These are phyloP conservation scores for Pluvialis apricaria DNA, from an alignment of 2,113 vertebrate species.

Conservation along the genomic window DNA sequence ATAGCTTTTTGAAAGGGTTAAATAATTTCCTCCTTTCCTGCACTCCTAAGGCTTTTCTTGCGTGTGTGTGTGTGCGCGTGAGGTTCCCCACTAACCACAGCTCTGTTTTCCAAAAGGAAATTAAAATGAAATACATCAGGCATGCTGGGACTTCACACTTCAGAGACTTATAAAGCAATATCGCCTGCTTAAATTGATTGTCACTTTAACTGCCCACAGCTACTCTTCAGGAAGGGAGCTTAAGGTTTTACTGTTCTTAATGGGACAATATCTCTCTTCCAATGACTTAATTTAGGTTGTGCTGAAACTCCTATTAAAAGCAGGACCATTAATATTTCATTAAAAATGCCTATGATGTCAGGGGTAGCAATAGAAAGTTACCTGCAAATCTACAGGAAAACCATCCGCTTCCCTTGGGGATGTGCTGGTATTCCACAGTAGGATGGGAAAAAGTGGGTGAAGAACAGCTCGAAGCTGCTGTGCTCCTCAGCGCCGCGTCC, in stretches of 20 bases:
- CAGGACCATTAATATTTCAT: constrained; percentile 62
- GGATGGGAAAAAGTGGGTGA: fast-evolving
- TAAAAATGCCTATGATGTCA: constrained; percentile 60
- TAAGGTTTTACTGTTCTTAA: constrained; percentile 71
- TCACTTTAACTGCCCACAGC: constrained; percentile 68
- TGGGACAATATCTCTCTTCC: constrained; percentile 67
- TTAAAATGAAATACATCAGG: constrained; percentile 79
- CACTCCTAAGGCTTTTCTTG: constrained; percentile 21
- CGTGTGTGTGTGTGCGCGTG: neutral
- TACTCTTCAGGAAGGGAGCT: constrained; percentile 72
- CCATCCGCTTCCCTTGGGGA: neutral
- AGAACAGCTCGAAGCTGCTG: neutral
- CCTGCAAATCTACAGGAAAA: constrained; percentile 15
- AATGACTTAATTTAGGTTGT: constrained; percentile 57
- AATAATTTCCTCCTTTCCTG: constrained; percentile 75
- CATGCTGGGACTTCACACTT: constrained; percentile 77
- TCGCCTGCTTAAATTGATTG: constrained; percentile 70
- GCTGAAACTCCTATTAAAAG: constrained; percentile 66
- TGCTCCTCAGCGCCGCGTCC: neutral
- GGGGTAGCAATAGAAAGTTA: neutral
- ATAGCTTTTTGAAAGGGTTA: constrained; percentile 74
- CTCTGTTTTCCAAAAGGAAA: constrained; percentile 77
- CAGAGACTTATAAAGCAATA: constrained; percentile 64
- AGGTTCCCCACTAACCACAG: constrained; percentile 67
- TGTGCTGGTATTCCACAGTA: neutral